phyloP scores from a whole-genome alignment of 1,140 invertebrate genomes.

The Zaprionus ghesquierei region DNA sequence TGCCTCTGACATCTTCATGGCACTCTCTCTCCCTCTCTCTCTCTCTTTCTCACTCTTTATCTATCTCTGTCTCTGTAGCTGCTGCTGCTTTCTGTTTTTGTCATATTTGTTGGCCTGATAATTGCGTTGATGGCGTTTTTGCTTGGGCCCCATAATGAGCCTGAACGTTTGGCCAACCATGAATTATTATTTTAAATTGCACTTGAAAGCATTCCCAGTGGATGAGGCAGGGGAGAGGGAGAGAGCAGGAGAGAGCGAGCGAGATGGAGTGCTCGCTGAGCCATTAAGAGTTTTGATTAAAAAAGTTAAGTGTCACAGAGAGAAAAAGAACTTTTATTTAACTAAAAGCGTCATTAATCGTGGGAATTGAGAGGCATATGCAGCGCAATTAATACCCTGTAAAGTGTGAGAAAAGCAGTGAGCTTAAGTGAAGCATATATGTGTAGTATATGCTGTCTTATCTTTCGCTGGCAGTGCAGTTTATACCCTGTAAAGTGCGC shows the following conservation, averaged over 20 bases:
- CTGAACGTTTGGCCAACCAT: constrained; percentile 39
- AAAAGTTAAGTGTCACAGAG: constrained; percentile 50
- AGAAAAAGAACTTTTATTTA: constrained; percentile 35
- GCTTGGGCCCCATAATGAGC: constrained; percentile 39
- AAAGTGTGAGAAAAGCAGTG: too few species aligned
- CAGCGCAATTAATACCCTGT: neutral
- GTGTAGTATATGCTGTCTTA: too few species aligned
- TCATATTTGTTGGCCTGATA: constrained; percentile 38
- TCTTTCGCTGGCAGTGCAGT: too few species aligned
- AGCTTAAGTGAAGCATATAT: too few species aligned
- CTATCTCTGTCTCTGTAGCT: neutral
- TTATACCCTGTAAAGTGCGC: neutral
- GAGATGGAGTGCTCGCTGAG: neutral
- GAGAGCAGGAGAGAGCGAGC: neutral
- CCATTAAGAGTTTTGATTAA: constrained; percentile 50
- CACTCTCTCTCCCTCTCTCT: neutral
- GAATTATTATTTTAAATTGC: constrained; percentile 44
- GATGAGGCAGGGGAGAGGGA: neutral
- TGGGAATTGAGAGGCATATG: too few species aligned
- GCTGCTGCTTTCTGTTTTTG: constrained; percentile 25
- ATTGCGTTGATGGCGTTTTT: constrained; percentile 46
- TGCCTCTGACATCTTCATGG: constrained; percentile 34
- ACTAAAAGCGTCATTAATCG: constrained; percentile 18
- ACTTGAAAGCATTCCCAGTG: constrained; percentile 12
- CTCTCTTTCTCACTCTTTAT: neutral